Evolutionary conservation across 1,140 invertebrate genomes (phyloP).

Genomic region (Coptotermes formosanus): DNA sequence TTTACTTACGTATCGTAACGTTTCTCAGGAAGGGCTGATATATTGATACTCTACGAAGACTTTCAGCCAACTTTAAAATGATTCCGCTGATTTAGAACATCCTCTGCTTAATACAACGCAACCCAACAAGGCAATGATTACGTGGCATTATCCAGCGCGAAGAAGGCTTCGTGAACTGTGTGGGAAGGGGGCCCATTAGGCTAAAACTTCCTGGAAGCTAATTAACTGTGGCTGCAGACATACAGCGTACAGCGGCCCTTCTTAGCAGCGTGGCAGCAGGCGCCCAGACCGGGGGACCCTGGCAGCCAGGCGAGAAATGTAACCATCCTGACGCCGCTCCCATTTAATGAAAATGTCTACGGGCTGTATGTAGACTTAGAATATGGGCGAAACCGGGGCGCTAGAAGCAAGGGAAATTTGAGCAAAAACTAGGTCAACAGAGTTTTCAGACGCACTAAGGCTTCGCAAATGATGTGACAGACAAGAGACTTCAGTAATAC

Average conservation of each 20-base stretch:
- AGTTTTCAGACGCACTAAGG: too few relatives aligned
- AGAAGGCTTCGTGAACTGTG: neutral
- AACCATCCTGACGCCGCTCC: neutral
- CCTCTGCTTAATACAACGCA: neutral
- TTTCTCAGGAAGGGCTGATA: too few relatives aligned
- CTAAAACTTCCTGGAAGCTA: neutral
- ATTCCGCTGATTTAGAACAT: neutral
- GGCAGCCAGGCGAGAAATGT: neutral
- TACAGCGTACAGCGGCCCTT: neutral
- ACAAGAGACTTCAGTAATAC: too few relatives aligned
- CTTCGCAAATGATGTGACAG: too few relatives aligned
- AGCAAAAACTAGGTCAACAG: too few relatives aligned
- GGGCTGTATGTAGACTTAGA: neutral
- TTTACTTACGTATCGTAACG: too few relatives aligned
- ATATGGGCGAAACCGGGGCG: neutral
- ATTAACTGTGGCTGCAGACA: neutral
- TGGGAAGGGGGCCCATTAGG: neutral
- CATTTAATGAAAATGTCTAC: neutral
- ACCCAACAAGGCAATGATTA: neutral
- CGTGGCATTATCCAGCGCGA: neutral
- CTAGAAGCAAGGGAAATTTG: too few relatives aligned
- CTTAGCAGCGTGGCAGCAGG: neutral
- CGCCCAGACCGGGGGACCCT: too few relatives aligned
- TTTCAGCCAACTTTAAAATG: neutral
- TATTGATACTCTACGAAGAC: too few relatives aligned